phyloP scores from a whole-genome alignment of 2,888 invertebrate genomes.

The Leptopilina syphax region DNA sequence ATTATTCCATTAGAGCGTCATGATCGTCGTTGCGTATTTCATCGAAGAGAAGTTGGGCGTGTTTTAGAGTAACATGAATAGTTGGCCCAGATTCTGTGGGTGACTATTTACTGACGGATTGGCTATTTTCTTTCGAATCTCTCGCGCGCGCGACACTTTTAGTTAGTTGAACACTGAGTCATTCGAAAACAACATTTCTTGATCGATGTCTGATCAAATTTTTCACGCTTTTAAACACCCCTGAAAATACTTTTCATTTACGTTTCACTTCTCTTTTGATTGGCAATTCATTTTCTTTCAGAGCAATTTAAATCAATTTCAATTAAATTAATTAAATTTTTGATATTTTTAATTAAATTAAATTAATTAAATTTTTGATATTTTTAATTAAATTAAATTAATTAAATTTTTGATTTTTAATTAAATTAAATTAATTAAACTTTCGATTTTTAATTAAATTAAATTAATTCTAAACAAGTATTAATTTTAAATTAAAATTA shows the following conservation, averaged over 20 bases:
- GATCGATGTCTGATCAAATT: background rate
- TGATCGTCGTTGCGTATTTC: background rate
- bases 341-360: too few species aligned
- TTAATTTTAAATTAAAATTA: too few species aligned
- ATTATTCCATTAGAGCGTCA: background rate
- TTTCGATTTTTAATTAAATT: too few species aligned
- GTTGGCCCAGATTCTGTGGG: conserved; percentile 36
- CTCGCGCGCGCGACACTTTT: conserved; percentile 3
- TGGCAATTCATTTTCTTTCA: too few species aligned
- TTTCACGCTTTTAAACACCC: background rate
- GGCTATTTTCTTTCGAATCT: conserved; percentile 10
- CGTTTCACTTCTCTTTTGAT: too few species aligned
- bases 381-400: too few species aligned
- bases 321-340: too few species aligned
- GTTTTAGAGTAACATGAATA: conserved; percentile 26
- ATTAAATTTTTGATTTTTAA: too few species aligned
- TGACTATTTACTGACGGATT: conserved; percentile 31
- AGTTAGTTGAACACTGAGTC: background rate
- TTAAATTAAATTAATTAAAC: too few species aligned
- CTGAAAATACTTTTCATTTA: background rate
- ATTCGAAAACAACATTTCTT: conserved; percentile 12
- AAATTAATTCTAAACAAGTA: too few species aligned
- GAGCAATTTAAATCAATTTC: too few species aligned
- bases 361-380: too few species aligned
- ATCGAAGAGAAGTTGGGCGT: conserved; percentile 20